These are phyloP conservation scores for Ditylenchus dipsaci DNA, from an alignment of 1,140 invertebrate species.

Conservation along the genomic window DNA sequence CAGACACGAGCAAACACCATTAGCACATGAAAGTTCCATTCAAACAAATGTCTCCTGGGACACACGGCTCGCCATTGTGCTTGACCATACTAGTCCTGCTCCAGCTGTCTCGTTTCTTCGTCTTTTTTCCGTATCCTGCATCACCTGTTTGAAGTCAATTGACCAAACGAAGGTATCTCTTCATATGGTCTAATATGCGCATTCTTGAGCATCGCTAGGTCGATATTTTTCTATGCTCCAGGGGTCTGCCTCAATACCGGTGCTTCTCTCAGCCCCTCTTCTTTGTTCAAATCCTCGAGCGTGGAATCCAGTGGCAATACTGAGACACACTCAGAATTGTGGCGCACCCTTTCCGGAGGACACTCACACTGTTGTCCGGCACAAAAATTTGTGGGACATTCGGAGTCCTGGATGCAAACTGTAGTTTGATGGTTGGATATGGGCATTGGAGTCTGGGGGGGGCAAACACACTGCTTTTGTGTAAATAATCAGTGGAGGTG, in stretches of 20 bases:
- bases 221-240: slow-evolving; percentile 1
- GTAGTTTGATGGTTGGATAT: slow-evolving; percentile 4
- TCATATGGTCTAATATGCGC: too few species aligned
- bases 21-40: too few species aligned
- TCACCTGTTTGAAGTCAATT: too few species aligned
- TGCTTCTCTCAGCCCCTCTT: neutral
- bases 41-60: too few species aligned
- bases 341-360: slow-evolving; percentile 1
- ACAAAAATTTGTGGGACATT: slow-evolving; percentile 19
- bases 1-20: too few species aligned
- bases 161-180: too few species aligned
- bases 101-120: too few species aligned
- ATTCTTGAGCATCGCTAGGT: too few species aligned
- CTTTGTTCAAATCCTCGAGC: slow-evolving; percentile 5
- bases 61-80: too few species aligned
- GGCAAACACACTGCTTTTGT: slow-evolving; percentile 31
- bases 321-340: neutral
- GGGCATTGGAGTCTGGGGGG: neutral
- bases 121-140: too few species aligned
- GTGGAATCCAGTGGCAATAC: neutral
- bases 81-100: too few species aligned
- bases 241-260: neutral
- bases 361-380: slow-evolving; percentile 15
- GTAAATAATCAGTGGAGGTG: slow-evolving; percentile 14
- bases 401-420: slow-evolving; percentile 7